A percentile compares a stretch with the other conserved stretches of the same genome.
phyloP scores from a whole-genome alignment of 2,113 vertebrate species.

The Zosterops hypoxanthus region DNA sequence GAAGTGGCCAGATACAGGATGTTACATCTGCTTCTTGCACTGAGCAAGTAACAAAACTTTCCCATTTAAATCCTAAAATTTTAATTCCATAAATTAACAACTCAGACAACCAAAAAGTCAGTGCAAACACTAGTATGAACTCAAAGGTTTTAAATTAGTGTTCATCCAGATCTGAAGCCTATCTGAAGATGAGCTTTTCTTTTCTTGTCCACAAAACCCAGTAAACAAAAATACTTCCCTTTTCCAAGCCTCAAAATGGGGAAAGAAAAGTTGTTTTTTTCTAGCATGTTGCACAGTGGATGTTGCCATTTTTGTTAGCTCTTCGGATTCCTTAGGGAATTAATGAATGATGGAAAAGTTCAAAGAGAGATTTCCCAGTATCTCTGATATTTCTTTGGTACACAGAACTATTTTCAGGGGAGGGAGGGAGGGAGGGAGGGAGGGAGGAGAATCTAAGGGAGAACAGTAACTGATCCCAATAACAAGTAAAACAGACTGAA shows the following conservation, averaged over 20 bases:
- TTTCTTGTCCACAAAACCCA: neutral
- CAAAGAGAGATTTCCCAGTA: neutral
- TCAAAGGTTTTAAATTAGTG: neutral
- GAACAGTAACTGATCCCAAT: neutral
- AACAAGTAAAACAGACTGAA: neutral
- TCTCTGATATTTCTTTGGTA: neutral
- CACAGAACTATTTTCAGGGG: neutral
- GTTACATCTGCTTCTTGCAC: neutral
- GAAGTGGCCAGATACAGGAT: accelerated
- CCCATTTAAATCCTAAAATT: neutral
- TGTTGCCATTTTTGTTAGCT: neutral
- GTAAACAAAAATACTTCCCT: neutral
- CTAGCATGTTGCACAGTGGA: neutral
- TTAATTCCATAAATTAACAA: neutral
- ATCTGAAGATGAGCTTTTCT: neutral
- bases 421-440: neutral
- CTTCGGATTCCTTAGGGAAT: neutral
- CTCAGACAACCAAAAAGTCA: neutral
- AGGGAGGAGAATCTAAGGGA: neutral
- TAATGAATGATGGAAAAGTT: neutral
- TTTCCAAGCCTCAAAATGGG: neutral
- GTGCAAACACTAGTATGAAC: neutral
- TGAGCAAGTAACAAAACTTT: neutral
- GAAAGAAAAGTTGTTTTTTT: neutral
- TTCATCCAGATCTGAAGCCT: neutral